phyloP scores from a whole-genome alignment of 1,140 invertebrate genomes.

The Scylla paramamosain region DNA sequence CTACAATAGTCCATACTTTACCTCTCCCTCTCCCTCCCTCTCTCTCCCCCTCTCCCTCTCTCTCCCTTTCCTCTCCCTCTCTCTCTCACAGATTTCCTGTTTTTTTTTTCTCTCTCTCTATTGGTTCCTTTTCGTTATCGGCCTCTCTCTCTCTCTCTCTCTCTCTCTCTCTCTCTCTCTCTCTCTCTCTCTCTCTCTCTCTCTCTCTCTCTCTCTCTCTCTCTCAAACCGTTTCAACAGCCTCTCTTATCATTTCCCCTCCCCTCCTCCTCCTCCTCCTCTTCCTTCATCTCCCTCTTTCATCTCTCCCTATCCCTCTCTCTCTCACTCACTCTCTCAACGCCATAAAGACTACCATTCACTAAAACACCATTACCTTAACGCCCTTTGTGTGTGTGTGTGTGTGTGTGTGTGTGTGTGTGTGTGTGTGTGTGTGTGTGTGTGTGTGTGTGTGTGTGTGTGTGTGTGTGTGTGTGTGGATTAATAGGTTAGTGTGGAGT shows the following conservation, averaged over 20 bases:
- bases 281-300: neutral
- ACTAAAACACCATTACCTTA: too few relatives aligned
- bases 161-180: neutral
- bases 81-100: neutral
- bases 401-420: too few relatives aligned
- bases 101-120: neutral
- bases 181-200: neutral
- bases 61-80: neutral
- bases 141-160: neutral
- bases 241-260: too few relatives aligned
- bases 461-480: too few relatives aligned
- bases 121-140: neutral
- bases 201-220: neutral
- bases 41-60: conserved; percentile 8
- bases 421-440: too few relatives aligned
- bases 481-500: too few relatives aligned
- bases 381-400: too few relatives aligned
- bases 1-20: neutral
- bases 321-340: too few relatives aligned
- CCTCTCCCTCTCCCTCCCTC: neutral
- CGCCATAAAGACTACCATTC: too few relatives aligned
- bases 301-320: neutral
- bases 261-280: neutral
- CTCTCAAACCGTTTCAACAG: neutral
- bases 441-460: too few relatives aligned